Evolutionary conservation across 92 coral and sea anemone species (phyloP).

Genomic region (Parazoanthus atlanticus): DNA sequence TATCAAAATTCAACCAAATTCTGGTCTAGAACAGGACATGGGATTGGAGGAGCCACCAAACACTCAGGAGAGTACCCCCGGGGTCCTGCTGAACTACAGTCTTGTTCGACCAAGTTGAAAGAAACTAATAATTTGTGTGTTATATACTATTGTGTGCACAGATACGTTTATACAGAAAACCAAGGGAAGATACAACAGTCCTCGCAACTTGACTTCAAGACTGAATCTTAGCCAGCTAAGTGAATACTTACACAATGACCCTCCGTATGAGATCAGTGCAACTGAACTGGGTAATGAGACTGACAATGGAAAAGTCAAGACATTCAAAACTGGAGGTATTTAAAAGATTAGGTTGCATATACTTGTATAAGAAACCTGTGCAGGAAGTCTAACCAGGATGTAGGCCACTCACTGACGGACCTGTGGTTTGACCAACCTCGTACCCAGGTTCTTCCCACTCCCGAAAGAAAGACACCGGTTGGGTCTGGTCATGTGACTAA

Average conservation of each 20-base stretch:
- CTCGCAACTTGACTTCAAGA: conserved; percentile 88
- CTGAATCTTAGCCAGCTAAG: conserved; percentile 88
- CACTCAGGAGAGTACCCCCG: no score
- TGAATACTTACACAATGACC: conserved; percentile 86
- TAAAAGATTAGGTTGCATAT: not conserved
- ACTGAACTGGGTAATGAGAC: conserved; percentile 81
- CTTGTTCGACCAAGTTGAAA: no score
- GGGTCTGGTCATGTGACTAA: no score
- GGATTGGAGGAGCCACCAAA: no score
- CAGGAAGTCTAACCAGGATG: not conserved
- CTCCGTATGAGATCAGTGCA: conserved; percentile 83
- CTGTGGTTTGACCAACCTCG: not conserved
- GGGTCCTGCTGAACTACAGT: no score
- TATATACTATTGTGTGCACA: conserved; percentile 21
- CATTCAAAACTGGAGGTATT: conserved; percentile 92
- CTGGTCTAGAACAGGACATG: no score
- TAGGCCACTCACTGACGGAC: not conserved
- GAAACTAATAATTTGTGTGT: no score
- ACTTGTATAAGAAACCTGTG: not conserved
- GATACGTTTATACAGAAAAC: conserved; percentile 97
- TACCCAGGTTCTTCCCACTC: no score
- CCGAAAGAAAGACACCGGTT: no score
- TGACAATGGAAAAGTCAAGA: conserved; percentile 70
- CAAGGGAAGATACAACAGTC: conserved; percentile 91
- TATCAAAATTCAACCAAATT: no score